These are phyloP conservation scores for Colostygia pectinataria DNA, from an alignment of 2,888 invertebrate species.

Conservation along the genomic window DNA sequence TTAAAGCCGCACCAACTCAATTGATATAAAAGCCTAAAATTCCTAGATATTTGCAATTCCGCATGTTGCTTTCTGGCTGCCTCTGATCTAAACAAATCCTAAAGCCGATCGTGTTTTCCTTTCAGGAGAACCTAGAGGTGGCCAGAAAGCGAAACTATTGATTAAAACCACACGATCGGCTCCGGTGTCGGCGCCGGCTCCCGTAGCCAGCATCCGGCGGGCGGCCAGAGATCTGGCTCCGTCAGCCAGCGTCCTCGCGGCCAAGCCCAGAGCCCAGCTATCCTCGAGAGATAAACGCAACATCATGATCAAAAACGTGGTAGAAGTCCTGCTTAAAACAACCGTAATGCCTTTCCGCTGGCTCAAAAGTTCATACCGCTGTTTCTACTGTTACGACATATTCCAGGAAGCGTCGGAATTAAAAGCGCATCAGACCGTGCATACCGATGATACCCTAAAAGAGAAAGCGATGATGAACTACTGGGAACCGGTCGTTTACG, in stretches of 20 bases:
- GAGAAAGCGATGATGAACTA: constrained; percentile 69
- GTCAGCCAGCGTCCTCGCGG: constrained; percentile 23
- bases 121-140: constrained; percentile 71
- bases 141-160: constrained; percentile 51
- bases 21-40: too few relatives aligned
- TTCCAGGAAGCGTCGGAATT: constrained; percentile 68
- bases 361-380: constrained; percentile 74
- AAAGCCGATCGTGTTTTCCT: constrained; percentile 61
- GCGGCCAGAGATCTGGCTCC: constrained; percentile 22
- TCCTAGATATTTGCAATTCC: constrained; percentile 1
- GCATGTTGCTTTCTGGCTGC: constrained; percentile 54
- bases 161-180: constrained; percentile 17
- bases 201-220: constrained; percentile 7
- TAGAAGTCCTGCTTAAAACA: constrained; percentile 63
- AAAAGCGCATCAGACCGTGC: constrained; percentile 60
- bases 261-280: constrained; percentile 30
- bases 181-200: neutral
- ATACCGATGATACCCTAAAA: constrained; percentile 57
- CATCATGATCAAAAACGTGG: constrained; percentile 66
- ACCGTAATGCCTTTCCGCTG: constrained; percentile 74
- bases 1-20: too few relatives aligned
- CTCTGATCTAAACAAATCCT: constrained; percentile 44
- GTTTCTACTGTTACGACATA: constrained; percentile 77
- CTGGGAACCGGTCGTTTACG: constrained; percentile 71
- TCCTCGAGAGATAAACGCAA: constrained; percentile 60